These are phyloP conservation scores for Patella vulgata DNA, from an alignment of 1,140 invertebrate species.

Conservation along the genomic window DNA sequence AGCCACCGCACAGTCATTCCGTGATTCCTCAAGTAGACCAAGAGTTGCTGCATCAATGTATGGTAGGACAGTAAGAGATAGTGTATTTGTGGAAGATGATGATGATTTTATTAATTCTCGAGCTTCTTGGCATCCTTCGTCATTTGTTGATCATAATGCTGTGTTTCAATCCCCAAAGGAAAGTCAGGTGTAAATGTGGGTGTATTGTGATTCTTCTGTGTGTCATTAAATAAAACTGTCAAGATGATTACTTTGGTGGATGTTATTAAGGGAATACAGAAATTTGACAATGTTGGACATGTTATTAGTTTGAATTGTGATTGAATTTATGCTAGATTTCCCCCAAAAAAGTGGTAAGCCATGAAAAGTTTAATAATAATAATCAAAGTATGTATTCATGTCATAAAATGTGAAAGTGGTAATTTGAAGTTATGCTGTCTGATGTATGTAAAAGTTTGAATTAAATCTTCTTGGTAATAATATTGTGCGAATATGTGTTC, in stretches of 20 bases:
- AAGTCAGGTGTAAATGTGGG: neutral
- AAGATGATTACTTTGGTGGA: neutral
- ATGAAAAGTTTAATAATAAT: too few relatives aligned
- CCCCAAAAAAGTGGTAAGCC: too few relatives aligned
- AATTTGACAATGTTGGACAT: too few relatives aligned
- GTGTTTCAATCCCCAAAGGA: neutral
- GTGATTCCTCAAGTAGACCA: neutral
- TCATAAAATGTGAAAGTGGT: too few relatives aligned
- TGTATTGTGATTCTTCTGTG: too few relatives aligned
- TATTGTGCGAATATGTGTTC: too few relatives aligned
- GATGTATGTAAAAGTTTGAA: too few relatives aligned
- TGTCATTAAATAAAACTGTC: too few relatives aligned
- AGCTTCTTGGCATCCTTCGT: constrained; percentile 4
- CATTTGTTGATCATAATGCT: neutral
- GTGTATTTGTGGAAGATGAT: neutral
- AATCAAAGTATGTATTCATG: too few relatives aligned
- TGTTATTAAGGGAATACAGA: neutral
- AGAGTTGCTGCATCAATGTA: neutral
- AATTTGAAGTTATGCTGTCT: too few relatives aligned
- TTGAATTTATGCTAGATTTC: constrained; percentile 1
- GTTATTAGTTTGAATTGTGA: neutral
- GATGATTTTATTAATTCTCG: neutral
- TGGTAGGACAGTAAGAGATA: neutral
- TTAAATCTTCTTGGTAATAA: too few relatives aligned
- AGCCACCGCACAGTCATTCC: neutral